A percentile compares a stretch with the other conserved stretches of the same genome.
Conservation (phyloP, 2,113 vertebrate genomes). For the Himantopus leucocephalus region DNA sequence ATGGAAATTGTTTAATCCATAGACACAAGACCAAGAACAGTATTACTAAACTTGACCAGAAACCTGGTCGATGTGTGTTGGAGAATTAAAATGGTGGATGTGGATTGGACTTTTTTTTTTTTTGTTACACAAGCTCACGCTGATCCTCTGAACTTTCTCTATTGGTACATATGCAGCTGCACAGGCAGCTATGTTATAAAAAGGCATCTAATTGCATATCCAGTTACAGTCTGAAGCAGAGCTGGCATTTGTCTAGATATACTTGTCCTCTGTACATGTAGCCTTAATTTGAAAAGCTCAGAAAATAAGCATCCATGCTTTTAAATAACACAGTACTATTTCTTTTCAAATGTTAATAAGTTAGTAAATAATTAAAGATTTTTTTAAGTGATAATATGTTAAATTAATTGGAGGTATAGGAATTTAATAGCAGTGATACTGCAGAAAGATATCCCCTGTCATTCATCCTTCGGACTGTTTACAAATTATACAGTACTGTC, state of each 20-base stretch:
- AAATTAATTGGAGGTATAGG: background rate
- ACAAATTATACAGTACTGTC: background rate
- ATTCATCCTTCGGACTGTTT: background rate
- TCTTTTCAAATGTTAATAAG: background rate
- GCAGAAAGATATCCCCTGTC: background rate
- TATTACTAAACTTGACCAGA: background rate
- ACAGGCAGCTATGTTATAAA: background rate
- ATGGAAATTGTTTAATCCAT: background rate
- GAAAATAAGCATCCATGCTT: background rate
- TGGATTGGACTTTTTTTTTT: background rate
- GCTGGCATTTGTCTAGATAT: background rate
- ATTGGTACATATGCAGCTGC: background rate
- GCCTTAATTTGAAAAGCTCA: background rate
- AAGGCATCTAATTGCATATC: background rate
- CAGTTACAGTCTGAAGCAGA: background rate
- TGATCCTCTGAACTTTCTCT: background rate
- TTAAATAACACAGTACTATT: background rate
- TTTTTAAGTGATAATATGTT: background rate
- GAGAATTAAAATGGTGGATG: background rate
- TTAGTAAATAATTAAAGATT: background rate
- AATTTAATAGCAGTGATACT: background rate
- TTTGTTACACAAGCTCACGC: background rate
- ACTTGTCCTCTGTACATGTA: background rate
- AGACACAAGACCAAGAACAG: background rate
- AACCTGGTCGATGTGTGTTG: background rate